Evolutionary conservation across 2,113 vertebrate species (phyloP).

Genomic region (Dolichallabes microphthalmus): DNA sequence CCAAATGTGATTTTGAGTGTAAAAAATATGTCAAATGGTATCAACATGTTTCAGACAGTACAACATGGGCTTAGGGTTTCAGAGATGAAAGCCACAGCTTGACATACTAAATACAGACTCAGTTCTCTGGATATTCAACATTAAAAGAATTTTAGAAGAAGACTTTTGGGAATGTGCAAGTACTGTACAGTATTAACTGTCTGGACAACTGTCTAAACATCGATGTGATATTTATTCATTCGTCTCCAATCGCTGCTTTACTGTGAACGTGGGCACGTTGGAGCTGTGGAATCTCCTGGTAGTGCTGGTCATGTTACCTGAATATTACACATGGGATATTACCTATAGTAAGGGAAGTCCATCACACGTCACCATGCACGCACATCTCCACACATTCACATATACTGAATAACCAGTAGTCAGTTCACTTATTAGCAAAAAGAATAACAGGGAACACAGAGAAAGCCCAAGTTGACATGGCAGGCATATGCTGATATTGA

Average conservation of each 20-base stretch:
- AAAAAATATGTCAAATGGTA: slow-evolving; percentile 46
- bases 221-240: not conserved
- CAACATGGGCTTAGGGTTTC: not conserved
- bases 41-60: slow-evolving; percentile 29
- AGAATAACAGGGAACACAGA: not conserved
- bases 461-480: not conserved
- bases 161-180: not conserved
- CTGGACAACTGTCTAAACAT: not conserved
- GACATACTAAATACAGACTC: not conserved
- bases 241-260: not conserved
- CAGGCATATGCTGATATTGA: not conserved
- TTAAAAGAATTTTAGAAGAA: not conserved
- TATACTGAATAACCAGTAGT: no score
- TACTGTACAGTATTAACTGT: no score
- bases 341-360: not conserved
- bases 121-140: not conserved
- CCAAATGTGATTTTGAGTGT: slow-evolving; percentile 40
- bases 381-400: not conserved
- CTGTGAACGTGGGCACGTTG: not conserved
- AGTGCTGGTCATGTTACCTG: not conserved
- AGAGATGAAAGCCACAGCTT: not conserved
- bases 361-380: not conserved
- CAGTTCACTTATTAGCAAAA: not conserved
- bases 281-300: not conserved
- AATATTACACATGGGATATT: no score